A percentile compares a stretch with the other conserved stretches of the same genome.
phyloP scores from a whole-genome alignment of 2,113 vertebrate genomes.

The Myocastor coypus region DNA sequence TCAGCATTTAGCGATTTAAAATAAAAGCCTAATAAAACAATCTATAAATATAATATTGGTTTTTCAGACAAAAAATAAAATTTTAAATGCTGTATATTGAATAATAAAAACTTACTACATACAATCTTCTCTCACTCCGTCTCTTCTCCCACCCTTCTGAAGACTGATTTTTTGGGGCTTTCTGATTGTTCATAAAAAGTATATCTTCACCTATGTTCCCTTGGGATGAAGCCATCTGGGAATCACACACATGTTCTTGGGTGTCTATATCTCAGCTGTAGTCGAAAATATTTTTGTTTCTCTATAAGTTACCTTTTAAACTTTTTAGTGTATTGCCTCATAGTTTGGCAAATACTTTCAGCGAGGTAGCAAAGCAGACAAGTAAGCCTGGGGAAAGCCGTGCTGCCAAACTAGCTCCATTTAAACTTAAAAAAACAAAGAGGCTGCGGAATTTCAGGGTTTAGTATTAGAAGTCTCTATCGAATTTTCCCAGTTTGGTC shows the following conservation, averaged over 20 bases:
- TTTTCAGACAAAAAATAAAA: background rate
- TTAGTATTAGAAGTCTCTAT: constrained; percentile 23
- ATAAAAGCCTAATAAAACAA: constrained; percentile 42
- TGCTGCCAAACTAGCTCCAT: constrained; percentile 44
- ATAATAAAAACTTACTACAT: constrained; percentile 33
- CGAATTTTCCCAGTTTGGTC: background rate
- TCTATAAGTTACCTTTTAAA: constrained; percentile 67
- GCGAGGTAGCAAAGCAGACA: constrained; percentile 32
- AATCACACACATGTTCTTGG: constrained; percentile 54
- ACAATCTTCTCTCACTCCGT: background rate
- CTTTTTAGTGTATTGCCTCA: constrained; percentile 57
- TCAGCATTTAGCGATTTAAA: background rate
- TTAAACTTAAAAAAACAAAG: constrained; percentile 48
- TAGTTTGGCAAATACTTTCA: constrained; percentile 68
- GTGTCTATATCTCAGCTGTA: constrained; percentile 58
- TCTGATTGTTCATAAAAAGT: constrained; percentile 60
- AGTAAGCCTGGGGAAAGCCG: constrained; percentile 44
- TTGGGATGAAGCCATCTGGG: constrained; percentile 64
- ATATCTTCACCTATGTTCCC: constrained; percentile 38
- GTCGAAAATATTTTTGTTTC: constrained; percentile 58
- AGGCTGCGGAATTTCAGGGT: constrained; percentile 18
- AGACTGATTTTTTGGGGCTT: constrained; percentile 47
- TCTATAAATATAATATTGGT: constrained; percentile 31
- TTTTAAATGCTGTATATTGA: constrained; percentile 7
- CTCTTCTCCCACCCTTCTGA: background rate